These are phyloP conservation scores for Druon quercuslanigerum DNA, from an alignment of 1,140 invertebrate species.

Conservation along the genomic window DNA sequence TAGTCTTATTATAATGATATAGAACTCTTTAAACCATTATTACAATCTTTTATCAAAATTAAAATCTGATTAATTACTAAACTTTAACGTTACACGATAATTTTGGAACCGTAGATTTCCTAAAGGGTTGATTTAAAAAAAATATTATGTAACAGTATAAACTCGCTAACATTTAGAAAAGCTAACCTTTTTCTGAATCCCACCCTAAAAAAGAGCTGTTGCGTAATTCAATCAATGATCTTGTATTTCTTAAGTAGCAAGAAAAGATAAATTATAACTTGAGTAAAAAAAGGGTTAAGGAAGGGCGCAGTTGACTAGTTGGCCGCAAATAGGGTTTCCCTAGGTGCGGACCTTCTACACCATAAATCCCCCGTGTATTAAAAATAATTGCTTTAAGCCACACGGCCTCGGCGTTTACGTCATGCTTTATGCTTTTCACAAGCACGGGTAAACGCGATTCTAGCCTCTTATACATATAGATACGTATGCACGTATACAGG, in stretches of 20 bases:
- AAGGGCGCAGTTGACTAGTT: slow-evolving; percentile 25
- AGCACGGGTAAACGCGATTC: slow-evolving; percentile 1
- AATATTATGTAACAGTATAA: no score
- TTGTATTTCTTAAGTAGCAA: neutral
- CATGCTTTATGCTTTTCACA: slow-evolving; percentile 38
- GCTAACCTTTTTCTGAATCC: no score
- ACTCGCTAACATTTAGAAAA: no score
- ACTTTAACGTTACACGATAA: no score
- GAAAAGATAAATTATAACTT: slow-evolving; percentile 32
- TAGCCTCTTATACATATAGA: neutral
- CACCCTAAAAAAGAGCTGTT: no score
- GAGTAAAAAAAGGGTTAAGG: slow-evolving; percentile 36
- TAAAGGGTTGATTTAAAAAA: no score
- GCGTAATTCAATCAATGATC: slow-evolving; percentile 6
- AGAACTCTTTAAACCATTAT: no score
- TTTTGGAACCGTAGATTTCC: no score
- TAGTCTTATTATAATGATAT: no score
- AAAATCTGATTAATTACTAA: no score
- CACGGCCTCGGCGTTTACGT: slow-evolving; percentile 45
- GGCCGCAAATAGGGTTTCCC: slow-evolving; percentile 10
- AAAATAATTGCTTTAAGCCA: slow-evolving; percentile 58
- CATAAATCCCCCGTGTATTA: slow-evolving; percentile 58
- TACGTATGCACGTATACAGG: neutral
- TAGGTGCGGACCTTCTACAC: slow-evolving; percentile 38
- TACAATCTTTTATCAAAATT: no score